phyloP scores from a whole-genome alignment of 2,797 vertebrate species.

The Cheirogaleus major region DNA sequence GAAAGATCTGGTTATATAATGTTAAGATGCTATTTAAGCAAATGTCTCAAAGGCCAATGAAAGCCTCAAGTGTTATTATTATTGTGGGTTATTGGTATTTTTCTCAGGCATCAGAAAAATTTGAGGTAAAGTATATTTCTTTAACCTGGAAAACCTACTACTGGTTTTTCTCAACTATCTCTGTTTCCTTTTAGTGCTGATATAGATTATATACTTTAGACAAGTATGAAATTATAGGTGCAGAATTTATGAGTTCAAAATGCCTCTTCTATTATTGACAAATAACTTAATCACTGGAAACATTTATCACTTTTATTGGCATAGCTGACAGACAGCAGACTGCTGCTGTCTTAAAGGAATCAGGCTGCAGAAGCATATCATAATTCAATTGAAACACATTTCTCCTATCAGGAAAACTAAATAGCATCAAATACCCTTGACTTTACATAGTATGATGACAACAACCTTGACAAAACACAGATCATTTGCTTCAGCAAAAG shows the following conservation, averaged over 20 bases:
- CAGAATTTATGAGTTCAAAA: slow-evolving; percentile 59
- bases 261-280: slow-evolving; percentile 69
- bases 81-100: neutral
- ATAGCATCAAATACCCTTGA: slow-evolving; percentile 54
- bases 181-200: slow-evolving; percentile 46
- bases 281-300: slow-evolving; percentile 66
- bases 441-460: slow-evolving; percentile 41
- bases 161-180: slow-evolving; percentile 27
- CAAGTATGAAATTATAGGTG: slow-evolving; percentile 56
- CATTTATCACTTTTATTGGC: slow-evolving; percentile 59
- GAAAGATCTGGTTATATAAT: slow-evolving; percentile 39
- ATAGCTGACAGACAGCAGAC: neutral
- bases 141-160: slow-evolving; percentile 8
- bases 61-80: slow-evolving; percentile 35
- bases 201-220: slow-evolving; percentile 49
- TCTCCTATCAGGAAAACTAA: slow-evolving; percentile 56
- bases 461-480: slow-evolving; percentile 27
- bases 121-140: slow-evolving; percentile 13
- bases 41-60: slow-evolving; percentile 13
- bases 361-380: neutral
- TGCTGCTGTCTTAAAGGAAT: slow-evolving; percentile 48
- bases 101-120: slow-evolving; percentile 49
- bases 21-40: slow-evolving; percentile 48
- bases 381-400: slow-evolving; percentile 58
- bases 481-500: slow-evolving; percentile 43